phyloP scores from a whole-genome alignment of 2,113 vertebrate genomes.

The Fregata magnificens region DNA sequence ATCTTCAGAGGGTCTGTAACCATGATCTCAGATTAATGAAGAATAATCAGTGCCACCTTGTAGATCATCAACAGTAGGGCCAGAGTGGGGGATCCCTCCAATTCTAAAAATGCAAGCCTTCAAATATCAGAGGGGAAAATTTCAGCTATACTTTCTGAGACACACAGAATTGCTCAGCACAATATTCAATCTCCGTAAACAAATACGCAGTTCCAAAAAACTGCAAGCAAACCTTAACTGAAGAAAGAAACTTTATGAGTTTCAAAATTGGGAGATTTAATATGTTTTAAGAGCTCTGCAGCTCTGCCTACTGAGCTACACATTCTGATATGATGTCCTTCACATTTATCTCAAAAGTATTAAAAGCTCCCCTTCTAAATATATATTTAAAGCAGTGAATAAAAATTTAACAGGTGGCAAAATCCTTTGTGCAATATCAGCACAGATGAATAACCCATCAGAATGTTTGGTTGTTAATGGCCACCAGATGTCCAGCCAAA shows the following conservation, averaged over 20 bases:
- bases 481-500: slow-evolving; percentile 8
- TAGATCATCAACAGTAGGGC: accelerated
- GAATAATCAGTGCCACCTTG: not conserved
- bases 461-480: slow-evolving; percentile 17
- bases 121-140: not conserved
- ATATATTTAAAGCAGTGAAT: not conserved
- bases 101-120: not conserved
- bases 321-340: not conserved
- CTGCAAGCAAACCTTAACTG: not conserved
- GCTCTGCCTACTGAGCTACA: not conserved
- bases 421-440: not conserved
- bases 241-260: not conserved
- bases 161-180: not conserved
- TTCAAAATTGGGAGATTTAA: not conserved
- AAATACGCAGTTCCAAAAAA: not conserved
- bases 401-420: slow-evolving; percentile 29
- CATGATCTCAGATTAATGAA: not conserved
- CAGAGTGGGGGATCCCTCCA: not conserved
- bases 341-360: not conserved
- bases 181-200: not conserved
- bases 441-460: slow-evolving; percentile 11
- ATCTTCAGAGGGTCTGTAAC: not conserved
- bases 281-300: not conserved
- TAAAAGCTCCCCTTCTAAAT: not conserved
- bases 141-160: not conserved